Conservation (phyloP, 2,113 vertebrate species). For the Xyrauchen texanus region DNA sequence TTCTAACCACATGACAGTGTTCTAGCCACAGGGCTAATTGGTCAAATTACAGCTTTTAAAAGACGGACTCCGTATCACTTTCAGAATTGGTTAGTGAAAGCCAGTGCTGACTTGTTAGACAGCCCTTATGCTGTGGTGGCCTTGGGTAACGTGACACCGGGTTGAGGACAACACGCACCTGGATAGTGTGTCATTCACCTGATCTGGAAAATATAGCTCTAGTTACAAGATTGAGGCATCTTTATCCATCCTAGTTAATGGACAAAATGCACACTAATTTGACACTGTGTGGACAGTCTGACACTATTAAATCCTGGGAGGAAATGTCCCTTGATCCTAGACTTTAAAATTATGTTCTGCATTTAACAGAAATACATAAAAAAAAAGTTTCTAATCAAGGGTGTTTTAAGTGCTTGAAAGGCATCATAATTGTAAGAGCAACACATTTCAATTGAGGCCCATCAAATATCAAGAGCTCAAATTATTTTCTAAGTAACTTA, state of each 20-base stretch:
- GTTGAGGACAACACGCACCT: slow-evolving; percentile 45
- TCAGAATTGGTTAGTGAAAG: slow-evolving; percentile 48
- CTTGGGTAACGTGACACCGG: slow-evolving; percentile 52
- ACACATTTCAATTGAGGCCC: background rate
- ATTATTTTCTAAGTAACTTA: background rate
- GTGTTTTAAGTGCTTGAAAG: too few relatives aligned
- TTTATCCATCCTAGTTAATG: slow-evolving; percentile 35
- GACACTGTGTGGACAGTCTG: background rate
- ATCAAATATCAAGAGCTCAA: background rate
- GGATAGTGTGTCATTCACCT: slow-evolving; percentile 58
- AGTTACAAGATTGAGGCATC: slow-evolving; percentile 45
- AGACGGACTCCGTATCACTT: slow-evolving; percentile 56
- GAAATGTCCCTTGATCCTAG: too few relatives aligned
- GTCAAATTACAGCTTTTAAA: slow-evolving; percentile 62
- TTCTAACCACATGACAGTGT: slow-evolving; percentile 30
- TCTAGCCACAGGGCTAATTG: slow-evolving; percentile 57
- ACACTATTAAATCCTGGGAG: too few relatives aligned
- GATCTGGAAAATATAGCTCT: slow-evolving; percentile 57
- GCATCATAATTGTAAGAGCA: slow-evolving; percentile 3
- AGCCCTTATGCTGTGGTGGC: slow-evolving; percentile 34
- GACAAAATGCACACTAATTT: slow-evolving; percentile 31
- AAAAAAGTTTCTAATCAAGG: background rate
- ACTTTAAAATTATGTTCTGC: too few relatives aligned
- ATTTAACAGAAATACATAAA: background rate
- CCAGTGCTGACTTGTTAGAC: slow-evolving; percentile 53